Conservation (phyloP, 2,113 vertebrate species). For the Ascaphus truei region DNA sequence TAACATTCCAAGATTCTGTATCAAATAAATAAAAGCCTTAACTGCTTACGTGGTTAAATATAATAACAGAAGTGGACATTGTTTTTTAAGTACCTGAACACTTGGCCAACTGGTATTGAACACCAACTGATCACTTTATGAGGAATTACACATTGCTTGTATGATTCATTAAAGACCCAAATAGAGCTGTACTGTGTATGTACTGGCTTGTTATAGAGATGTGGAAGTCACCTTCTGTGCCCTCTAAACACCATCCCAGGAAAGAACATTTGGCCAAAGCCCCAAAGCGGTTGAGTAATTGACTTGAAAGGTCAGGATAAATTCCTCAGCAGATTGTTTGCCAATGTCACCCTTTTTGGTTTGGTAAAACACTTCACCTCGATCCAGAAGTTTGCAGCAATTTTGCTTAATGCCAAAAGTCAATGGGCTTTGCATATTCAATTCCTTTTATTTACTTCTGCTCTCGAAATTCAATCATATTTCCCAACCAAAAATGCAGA, state of each 20-base stretch:
- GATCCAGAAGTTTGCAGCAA: no score
- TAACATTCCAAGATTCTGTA: no score
- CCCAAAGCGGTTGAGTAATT: conserved; percentile 19
- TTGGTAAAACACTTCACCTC: no score
- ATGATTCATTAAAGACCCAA: conserved; percentile 11
- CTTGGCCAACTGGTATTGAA: not conserved
- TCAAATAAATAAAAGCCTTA: not conserved
- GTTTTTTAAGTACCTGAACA: not conserved
- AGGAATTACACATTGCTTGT: not conserved
- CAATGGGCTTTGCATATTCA: no score
- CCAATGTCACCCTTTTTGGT: no score
- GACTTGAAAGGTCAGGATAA: conserved; percentile 23
- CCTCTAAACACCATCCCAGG: not conserved
- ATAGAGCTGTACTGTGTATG: not conserved
- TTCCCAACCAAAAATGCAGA: no score
- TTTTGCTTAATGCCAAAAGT: no score
- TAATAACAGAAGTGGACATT: not conserved
- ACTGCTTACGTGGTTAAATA: not conserved
- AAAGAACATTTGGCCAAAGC: conserved; percentile 3
- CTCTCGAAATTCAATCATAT: no score
- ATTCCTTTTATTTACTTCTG: no score
- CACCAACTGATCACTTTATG: not conserved
- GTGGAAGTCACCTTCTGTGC: conserved; percentile 8
- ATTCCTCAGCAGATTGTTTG: conserved; percentile 19
- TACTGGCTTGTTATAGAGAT: not conserved